A percentile compares a stretch with the other conserved stretches of the same genome.
Conservation (phyloP, 2,888 invertebrate species). For the Temnothorax unifasciatus region DNA sequence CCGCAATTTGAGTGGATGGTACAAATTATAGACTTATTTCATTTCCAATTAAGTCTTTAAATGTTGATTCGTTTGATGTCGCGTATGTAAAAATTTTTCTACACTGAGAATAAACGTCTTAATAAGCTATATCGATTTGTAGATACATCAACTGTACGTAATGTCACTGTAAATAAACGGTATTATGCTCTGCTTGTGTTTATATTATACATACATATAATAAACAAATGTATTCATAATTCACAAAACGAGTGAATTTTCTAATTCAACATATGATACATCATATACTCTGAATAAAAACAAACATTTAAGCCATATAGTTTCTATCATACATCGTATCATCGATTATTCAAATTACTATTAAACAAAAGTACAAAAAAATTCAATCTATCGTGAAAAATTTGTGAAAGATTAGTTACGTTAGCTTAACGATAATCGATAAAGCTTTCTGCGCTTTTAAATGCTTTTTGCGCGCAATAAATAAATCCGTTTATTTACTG, state of each 20-base stretch:
- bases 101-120: neutral
- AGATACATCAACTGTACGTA: neutral
- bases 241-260: neutral
- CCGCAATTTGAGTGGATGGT: neutral
- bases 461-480: neutral
- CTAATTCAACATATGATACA: neutral
- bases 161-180: neutral
- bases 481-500: constrained; percentile 10
- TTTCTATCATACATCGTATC: too few relatives aligned
- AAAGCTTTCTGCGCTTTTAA: neutral
- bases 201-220: neutral
- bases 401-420: constrained; percentile 22
- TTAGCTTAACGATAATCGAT: neutral
- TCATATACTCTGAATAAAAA: neutral
- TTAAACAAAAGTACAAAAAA: constrained; percentile 13
- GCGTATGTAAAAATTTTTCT: neutral
- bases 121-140: neutral
- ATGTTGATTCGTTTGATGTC: neutral
- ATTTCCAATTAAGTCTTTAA: neutral
- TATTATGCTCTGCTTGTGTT: neutral
- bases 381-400: constrained; percentile 1
- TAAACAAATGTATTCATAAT: neutral
- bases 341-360: constrained; percentile 28
- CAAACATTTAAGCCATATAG: neutral
- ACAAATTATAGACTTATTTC: neutral